phyloP scores from a whole-genome alignment of 2,113 vertebrate species.

The Triplophysa tibetana region DNA sequence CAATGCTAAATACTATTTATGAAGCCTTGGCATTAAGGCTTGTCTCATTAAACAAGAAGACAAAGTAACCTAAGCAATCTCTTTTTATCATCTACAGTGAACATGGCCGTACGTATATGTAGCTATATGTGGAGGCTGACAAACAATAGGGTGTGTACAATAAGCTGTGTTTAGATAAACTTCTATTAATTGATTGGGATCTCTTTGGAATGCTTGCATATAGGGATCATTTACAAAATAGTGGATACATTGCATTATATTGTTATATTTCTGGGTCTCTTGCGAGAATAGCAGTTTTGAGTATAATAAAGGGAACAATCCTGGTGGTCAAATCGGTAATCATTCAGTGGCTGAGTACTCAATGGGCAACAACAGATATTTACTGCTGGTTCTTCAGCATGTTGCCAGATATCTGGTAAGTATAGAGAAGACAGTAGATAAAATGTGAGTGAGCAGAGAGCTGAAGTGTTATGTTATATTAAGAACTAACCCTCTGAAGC shows the following conservation, averaged over 20 bases:
- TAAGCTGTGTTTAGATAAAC: background rate
- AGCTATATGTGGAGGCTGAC: too few species aligned
- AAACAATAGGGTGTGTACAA: background rate
- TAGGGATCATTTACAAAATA: too few species aligned
- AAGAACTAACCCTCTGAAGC: constrained; percentile 67
- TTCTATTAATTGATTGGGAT: background rate
- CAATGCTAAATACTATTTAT: background rate
- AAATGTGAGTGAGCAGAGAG: constrained; percentile 38
- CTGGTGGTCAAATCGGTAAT: constrained; percentile 7
- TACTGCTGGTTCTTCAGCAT: constrained; percentile 47
- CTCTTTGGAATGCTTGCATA: too few species aligned
- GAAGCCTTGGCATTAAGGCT: too few species aligned
- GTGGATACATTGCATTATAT: too few species aligned
- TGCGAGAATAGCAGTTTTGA: background rate
- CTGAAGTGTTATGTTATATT: constrained; percentile 62
- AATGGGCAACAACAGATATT: constrained; percentile 42
- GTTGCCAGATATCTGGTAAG: constrained; percentile 48
- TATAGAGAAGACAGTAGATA: constrained; percentile 31
- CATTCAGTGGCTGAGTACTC: constrained; percentile 14
- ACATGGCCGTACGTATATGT: background rate
- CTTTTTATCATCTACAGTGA: background rate
- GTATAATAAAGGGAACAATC: background rate
- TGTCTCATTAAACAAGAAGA: background rate
- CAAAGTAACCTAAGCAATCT: background rate
- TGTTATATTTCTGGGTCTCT: background rate